Evolutionary conservation across 2,113 vertebrate species (phyloP), one percentile per base, ranked within the genome.

Genomic region (Sylvietta virens): DNA sequence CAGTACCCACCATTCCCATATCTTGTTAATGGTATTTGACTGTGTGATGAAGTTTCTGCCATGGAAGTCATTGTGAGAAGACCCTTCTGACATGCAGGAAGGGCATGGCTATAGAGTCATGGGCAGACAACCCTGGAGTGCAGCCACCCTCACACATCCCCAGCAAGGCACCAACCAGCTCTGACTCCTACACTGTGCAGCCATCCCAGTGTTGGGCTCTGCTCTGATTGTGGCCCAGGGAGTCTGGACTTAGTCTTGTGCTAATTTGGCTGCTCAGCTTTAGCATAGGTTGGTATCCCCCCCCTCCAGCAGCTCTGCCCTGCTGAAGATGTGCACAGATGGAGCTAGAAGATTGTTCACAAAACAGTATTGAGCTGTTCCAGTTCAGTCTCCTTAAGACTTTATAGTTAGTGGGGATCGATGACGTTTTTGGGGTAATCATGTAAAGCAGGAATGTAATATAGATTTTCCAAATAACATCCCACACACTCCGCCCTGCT

Each of bases 381-480:
- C 56, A 42, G 12, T 58, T 35, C 48, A 42, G 5, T 37, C 9
- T 83, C 23, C 40, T 57, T 24, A 50, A 80, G 50, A 53, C 7
- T 65, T 39, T 44, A 13, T 20, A 44, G 15, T 33, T 54, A 33
- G 23, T 45, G 21, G 20, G 67, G 26, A 67, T 26, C 3, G 2
- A 26, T 48, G 70, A 17, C 9, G 12, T 81, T 83, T 86, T 77
- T 1, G 2, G 39, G 3, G 16, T 9, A 69, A 77, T 73, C 45
- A 26, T 61, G 22, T 15, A 66, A 72, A 93, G 13, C 16, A 84
- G 20, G 22, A 91, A 77, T 4, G 19, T 70, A 53, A 77, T 53
- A 73, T 53, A 57, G 21, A 18, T 81, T 93, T 89, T 76, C 54
- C 51, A 81, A 94, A 94, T 65, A 78, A 40, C 31, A 44, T 28